Conservation (phyloP, 2,888 invertebrate genomes). For the Hirtodrosophila cameraria region DNA sequence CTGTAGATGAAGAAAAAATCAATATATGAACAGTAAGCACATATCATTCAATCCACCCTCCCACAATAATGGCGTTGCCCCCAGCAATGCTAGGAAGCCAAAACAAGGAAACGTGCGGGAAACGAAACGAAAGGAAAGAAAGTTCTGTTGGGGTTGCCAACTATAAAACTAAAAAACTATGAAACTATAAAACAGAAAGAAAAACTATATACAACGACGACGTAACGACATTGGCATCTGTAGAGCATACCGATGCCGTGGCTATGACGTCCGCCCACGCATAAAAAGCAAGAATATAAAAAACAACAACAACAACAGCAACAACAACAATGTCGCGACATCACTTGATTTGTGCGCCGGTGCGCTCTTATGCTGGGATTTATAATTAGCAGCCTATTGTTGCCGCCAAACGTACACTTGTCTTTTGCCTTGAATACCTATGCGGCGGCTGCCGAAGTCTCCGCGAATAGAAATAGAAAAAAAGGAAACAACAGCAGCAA, state of each 20-base stretch:
- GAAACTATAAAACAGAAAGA: constrained; percentile 5
- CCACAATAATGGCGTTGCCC: constrained; percentile 48
- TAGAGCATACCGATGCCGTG: constrained; percentile 43
- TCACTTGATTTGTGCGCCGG: constrained; percentile 55
- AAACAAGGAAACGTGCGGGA: too few species aligned
- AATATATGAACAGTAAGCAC: constrained; percentile 33
- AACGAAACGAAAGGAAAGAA: background rate
- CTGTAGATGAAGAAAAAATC: constrained; percentile 37
- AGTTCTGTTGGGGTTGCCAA: constrained; percentile 5
- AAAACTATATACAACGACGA: constrained; percentile 40
- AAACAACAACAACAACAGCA: constrained; percentile 29
- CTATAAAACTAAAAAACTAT: constrained; percentile 9
- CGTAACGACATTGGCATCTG: constrained; percentile 73
- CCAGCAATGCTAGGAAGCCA: constrained; percentile 44
- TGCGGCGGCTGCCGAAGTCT: constrained; percentile 31
- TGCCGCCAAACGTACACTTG: constrained; percentile 63
- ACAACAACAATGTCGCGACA: constrained; percentile 43
- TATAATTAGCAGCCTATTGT: constrained; percentile 74
- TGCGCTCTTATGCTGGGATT: constrained; percentile 68
- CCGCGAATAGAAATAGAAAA: constrained; percentile 13
- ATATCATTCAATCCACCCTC: constrained; percentile 41
- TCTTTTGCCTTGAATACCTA: constrained; percentile 60
- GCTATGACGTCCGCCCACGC: constrained; percentile 62
- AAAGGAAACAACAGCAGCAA: constrained; percentile 34
- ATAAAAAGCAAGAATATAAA: constrained; percentile 21